Percentiles rank a stretch among this genome's conserved stretches.
These are phyloP conservation scores for Setipinna tenuifilis DNA, from an alignment of 2,797 vertebrate genomes.

Conservation along the genomic window DNA sequence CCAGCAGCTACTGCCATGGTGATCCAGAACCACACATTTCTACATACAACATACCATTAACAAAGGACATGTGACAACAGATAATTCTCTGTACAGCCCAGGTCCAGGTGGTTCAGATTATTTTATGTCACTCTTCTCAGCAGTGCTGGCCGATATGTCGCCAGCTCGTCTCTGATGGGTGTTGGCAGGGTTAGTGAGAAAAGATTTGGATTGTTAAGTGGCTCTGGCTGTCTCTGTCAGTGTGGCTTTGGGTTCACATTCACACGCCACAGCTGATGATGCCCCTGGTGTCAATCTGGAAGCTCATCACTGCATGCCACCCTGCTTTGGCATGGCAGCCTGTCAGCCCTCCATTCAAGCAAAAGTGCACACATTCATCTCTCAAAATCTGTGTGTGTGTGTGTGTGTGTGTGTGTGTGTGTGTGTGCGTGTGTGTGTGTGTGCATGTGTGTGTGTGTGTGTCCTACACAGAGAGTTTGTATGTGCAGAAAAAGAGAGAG, in stretches of 20 bases:
- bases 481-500: background rate
- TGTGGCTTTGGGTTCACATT: conserved; percentile 7
- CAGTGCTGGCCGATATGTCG: background rate
- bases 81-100: background rate
- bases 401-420: background rate
- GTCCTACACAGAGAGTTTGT: background rate
- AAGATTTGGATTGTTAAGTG: conserved; percentile 11
- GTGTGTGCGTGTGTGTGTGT: conserved; percentile 2
- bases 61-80: background rate
- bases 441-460: conserved; percentile 14
- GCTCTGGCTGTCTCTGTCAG: background rate
- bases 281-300: conserved; percentile 4
- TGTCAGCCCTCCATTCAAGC: background rate
- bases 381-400: background rate
- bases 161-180: background rate
- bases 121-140: background rate
- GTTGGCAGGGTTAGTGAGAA: background rate
- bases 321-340: background rate
- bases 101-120: background rate
- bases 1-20: too few relatives aligned
- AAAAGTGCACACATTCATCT: background rate
- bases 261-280: conserved; percentile 24
- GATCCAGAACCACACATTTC: too few relatives aligned
- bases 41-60: too few relatives aligned
- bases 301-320: conserved; percentile 9